A percentile compares a stretch with the other conserved stretches of the same genome.
phyloP scores from a whole-genome alignment of 2,113 vertebrate genomes.

The Camarhynchus parvulus region DNA sequence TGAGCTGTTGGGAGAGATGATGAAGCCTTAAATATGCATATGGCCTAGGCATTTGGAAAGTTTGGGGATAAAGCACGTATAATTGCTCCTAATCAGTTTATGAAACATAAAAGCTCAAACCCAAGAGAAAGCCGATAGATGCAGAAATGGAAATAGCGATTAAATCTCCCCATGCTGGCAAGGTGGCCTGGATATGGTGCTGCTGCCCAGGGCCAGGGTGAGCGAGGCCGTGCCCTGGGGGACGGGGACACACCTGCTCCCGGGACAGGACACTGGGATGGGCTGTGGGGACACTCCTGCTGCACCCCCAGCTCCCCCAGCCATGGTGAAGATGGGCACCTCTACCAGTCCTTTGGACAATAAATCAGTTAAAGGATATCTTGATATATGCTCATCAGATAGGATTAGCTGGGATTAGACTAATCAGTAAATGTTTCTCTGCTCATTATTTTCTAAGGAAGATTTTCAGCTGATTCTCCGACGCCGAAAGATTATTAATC shows the following conservation, averaged over 20 bases:
- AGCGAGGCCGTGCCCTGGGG: accelerated
- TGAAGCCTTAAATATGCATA: conserved; percentile 78
- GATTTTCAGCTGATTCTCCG: conserved; percentile 77
- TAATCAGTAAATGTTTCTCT: conserved; percentile 86
- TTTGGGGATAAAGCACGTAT: conserved; percentile 53
- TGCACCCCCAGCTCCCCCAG: background rate
- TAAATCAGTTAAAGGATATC: conserved; percentile 79
- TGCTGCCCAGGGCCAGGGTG: accelerated
- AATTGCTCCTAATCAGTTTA: conserved; percentile 73
- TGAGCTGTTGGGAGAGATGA: conserved; percentile 65
- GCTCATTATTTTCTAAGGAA: conserved; percentile 82
- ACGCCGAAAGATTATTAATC: conserved; percentile 78
- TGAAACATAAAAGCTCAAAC: conserved; percentile 65
- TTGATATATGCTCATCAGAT: conserved; percentile 79
- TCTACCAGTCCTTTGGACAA: conserved; percentile 27
- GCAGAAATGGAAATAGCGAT: conserved; percentile 65
- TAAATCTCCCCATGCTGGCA: conserved; percentile 14
- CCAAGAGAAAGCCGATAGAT: conserved; percentile 41
- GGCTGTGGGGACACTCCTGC: background rate
- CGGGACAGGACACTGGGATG: background rate
- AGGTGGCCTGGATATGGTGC: conserved; percentile 35
- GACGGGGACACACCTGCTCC: accelerated
- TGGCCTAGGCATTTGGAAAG: conserved; percentile 76
- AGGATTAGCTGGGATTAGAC: conserved; percentile 84
- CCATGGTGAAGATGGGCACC: background rate